Evolutionary conservation across 2,888 invertebrate species (phyloP).

Genomic region (Aquatica leii): DNA sequence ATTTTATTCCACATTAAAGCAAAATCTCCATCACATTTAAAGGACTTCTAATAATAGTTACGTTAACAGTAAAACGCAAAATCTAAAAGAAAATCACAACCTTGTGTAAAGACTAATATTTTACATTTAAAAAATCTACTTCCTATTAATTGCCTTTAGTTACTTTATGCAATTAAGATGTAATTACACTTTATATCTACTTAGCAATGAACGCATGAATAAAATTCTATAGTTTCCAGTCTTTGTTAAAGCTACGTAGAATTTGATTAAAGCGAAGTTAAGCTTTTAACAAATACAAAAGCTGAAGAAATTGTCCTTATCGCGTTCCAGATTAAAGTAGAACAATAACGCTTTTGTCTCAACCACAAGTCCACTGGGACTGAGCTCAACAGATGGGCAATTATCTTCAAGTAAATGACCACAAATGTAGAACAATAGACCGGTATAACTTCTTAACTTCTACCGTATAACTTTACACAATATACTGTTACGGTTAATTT

Average conservation of each 20-base stretch:
- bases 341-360: conserved; percentile 35
- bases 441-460: too few species aligned
- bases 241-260: conserved; percentile 27
- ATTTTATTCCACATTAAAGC: conserved; percentile 55
- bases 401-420: conserved; percentile 36
- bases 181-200: conserved; percentile 28
- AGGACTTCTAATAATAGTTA: conserved; percentile 28
- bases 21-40: conserved; percentile 32
- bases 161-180: conserved; percentile 15
- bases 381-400: conserved; percentile 37
- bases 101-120: conserved; percentile 14
- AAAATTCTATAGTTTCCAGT: conserved; percentile 27
- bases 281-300: conserved; percentile 37
- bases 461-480: too few species aligned
- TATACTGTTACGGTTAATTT: too few species aligned
- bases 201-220: conserved; percentile 31
- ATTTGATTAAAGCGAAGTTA: conserved; percentile 30
- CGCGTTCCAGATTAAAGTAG: conserved; percentile 36
- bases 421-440: conserved; percentile 27
- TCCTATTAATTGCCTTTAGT: conserved; percentile 5
- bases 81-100: conserved; percentile 21
- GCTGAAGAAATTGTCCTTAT: conserved; percentile 39
- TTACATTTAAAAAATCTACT: not conserved
- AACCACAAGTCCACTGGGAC: conserved; percentile 24
- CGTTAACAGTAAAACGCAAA: conserved; percentile 27